Conservation (phyloP, 2,888 invertebrate genomes). For the Oxyscelio sp. region DNA sequence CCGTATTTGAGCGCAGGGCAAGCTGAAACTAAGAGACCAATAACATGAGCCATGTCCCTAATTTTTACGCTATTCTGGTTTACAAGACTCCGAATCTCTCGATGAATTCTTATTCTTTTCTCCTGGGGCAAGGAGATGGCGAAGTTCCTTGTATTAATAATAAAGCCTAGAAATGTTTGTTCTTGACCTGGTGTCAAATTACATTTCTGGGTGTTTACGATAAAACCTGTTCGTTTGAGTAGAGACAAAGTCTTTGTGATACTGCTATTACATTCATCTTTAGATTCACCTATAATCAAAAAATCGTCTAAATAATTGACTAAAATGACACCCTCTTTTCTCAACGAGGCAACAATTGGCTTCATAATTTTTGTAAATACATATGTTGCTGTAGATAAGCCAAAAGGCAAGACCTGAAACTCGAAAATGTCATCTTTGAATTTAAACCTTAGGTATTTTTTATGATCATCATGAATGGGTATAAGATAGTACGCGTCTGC, state of each 20-base stretch:
- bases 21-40: no score
- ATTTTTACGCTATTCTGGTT: neutral
- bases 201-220: neutral
- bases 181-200: neutral
- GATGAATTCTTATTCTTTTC: no score
- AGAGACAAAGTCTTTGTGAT: neutral
- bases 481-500: neutral
- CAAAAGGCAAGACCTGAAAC: conserved; percentile 67
- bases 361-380: conserved; percentile 33
- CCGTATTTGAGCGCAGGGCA: no score
- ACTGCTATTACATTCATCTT: neutral
- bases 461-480: neutral
- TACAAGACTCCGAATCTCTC: no score
- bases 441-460: conserved; percentile 1
- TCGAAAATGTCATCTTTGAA: conserved; percentile 2
- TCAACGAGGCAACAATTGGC: conserved; percentile 14
- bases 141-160: neutral
- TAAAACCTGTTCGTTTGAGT: neutral
- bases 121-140: no score
- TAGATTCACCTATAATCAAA: neutral
- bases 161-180: conserved; percentile 1
- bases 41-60: no score
- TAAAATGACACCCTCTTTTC: neutral
- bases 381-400: conserved; percentile 49
- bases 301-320: conserved; percentile 4